Evolutionary conservation across 2,888 invertebrate genomes (phyloP).

Genomic region (Andrena camellia): DNA sequence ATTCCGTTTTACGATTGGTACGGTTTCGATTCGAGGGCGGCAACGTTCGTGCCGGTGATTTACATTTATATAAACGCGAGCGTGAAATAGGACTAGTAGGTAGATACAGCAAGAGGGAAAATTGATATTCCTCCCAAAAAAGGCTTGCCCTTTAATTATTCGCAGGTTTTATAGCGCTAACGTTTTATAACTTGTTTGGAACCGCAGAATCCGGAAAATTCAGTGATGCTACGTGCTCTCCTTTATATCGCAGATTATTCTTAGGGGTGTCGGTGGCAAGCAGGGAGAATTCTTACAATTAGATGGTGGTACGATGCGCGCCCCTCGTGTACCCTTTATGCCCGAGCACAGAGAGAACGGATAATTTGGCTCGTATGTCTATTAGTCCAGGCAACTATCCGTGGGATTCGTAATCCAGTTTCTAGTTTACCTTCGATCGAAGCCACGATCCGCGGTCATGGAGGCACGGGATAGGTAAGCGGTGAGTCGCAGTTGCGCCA

Average conservation of each 20-base stretch:
- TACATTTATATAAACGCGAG: constrained; percentile 51
- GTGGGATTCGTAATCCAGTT: constrained; percentile 79
- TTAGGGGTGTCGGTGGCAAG: not conserved
- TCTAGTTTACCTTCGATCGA: constrained; percentile 75
- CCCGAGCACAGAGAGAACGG: constrained; percentile 28
- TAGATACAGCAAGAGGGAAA: not conserved
- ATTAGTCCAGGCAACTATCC: constrained; percentile 77
- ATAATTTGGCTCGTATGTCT: constrained; percentile 69
- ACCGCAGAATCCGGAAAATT: not conserved
- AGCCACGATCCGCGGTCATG: constrained; percentile 60
- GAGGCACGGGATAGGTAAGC: constrained; percentile 52
- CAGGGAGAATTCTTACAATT: not conserved
- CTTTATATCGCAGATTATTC: not conserved
- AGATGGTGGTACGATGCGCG: not conserved
- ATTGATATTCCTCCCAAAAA: constrained; percentile 5
- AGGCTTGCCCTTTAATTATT: constrained; percentile 12
- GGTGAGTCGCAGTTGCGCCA: constrained; percentile 50
- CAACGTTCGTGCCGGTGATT: constrained; percentile 31
- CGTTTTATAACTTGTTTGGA: not conserved
- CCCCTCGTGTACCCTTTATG: constrained; percentile 21
- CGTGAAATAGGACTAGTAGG: not conserved
- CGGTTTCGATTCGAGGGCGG: constrained; percentile 44
- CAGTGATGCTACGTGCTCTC: not conserved
- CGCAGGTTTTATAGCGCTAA: not conserved
- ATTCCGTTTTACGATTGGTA: constrained; percentile 47